Percentiles rank a stretch among this genome's conserved stretches.
Conservation (phyloP, 2,888 invertebrate genomes). For the Phasia obesa region DNA sequence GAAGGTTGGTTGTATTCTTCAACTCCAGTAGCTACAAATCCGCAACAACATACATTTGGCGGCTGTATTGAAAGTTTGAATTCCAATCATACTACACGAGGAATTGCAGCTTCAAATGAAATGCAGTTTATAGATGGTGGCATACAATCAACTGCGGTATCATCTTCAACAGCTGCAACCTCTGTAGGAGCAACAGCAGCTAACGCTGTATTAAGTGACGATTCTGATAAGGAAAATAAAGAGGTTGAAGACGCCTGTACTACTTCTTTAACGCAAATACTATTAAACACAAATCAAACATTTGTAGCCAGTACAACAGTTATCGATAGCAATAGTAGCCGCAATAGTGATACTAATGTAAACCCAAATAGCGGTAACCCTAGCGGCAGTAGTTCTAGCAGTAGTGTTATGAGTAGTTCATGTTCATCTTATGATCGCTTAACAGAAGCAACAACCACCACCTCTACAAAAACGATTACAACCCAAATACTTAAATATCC, state of each 20-base stretch:
- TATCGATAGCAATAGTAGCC: conserved; percentile 29
- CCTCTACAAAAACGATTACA: conserved; percentile 76
- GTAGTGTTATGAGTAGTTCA: conserved; percentile 75
- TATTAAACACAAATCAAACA: conserved; percentile 55
- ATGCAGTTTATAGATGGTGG: conserved; percentile 72
- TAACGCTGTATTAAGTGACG: conserved; percentile 74
- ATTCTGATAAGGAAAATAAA: conserved; percentile 82
- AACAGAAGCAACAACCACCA: conserved; percentile 73
- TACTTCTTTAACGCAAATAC: conserved; percentile 54
- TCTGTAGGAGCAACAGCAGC: conserved; percentile 1
- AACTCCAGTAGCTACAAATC: conserved; percentile 67
- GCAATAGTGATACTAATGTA: conserved; percentile 22
- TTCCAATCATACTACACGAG: conserved; percentile 64
- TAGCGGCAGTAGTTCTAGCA: conserved; percentile 75
- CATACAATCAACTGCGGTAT: conserved; percentile 78
- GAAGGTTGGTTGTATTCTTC: conserved; percentile 82
- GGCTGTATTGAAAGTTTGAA: conserved; percentile 67
- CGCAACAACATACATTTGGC: conserved; percentile 57
- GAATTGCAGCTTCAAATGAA: conserved; percentile 64
- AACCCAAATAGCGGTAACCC: conserved; percentile 54
- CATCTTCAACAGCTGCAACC: conserved; percentile 74
- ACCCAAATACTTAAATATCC: conserved; percentile 76
- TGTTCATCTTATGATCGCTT: conserved; percentile 76
- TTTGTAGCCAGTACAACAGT: conserved; percentile 55
- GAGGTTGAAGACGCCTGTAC: conserved; percentile 75